A percentile compares a stretch with the other conserved stretches of the same genome.
phyloP scores from a whole-genome alignment of 2,797 vertebrate genomes.

The Lindbergichthys nudifrons region DNA sequence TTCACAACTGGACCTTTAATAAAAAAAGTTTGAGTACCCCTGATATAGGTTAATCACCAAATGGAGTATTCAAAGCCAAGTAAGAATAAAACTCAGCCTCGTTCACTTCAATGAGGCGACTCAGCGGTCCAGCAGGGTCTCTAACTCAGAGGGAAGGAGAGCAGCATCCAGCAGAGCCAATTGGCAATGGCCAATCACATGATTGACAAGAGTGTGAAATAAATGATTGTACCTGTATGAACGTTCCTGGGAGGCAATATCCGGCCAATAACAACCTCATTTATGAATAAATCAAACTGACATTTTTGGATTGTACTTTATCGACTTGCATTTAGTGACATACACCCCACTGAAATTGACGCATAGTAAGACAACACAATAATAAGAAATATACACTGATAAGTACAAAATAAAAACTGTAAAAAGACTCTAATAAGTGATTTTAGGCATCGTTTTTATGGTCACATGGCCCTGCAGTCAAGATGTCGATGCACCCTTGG shows the following conservation, averaged over 20 bases:
- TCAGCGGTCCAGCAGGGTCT: not conserved
- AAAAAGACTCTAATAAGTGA: not conserved
- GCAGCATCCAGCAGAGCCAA: not conserved
- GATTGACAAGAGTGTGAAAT: not conserved
- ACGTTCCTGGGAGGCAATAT: constrained; percentile 4
- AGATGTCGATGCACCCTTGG: too few species aligned
- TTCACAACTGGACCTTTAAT: too few species aligned
- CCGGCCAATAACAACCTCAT: not conserved
- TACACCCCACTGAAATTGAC: too few species aligned
- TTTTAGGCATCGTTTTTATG: not conserved
- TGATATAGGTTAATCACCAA: constrained; percentile 1
- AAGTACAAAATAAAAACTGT: not conserved
- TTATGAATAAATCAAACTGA: constrained; percentile 2
- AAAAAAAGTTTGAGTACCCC: too few species aligned
- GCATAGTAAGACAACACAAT: not conserved
- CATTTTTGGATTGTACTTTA: constrained; percentile 3
- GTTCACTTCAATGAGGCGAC: constrained; percentile 4
- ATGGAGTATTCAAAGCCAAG: constrained; percentile 4
- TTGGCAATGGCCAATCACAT: not conserved
- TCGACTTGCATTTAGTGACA: not conserved
- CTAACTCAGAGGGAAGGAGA: not conserved
- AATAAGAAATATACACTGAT: not conserved
- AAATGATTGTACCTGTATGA: not conserved
- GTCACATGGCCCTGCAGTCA: not conserved
- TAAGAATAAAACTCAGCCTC: not conserved